Evolutionary conservation across 1,140 invertebrate genomes (phyloP), one percentile per base, ranked within the genome.

Genomic region (Ctenoplectra terminalis): DNA sequence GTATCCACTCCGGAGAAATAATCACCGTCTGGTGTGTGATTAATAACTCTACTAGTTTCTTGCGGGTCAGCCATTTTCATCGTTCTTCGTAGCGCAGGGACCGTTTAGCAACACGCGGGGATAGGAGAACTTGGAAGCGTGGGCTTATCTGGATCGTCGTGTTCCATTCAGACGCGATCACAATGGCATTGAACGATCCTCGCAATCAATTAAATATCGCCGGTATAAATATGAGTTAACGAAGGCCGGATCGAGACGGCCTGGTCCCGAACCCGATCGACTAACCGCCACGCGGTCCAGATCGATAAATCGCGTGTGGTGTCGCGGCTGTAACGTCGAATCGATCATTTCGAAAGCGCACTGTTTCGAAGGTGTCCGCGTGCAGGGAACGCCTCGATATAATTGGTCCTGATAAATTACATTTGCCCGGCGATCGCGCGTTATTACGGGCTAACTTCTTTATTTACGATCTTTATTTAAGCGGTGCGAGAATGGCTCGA

Each of bases 381-480:
- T 34, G 31, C 13, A 23, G 67, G 37, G 52, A 70, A 80, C 84
- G 67, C 46, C 69, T 52, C 40, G 50, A 48, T 74, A 76, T 85
- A 85, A 86, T 85, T 82, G 78, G 54, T 8, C 52, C 72, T 86
- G 78, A 77, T 86, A 86, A 82, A 86, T 86, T 81, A 85, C 58
- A 8, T 64, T 43, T 29, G 26, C 26, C 54, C 71, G 43, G n/a
- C 15, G 52, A 70, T 84, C 67, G 37, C 64, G 56, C 67, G 29
- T 61, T 81, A 81, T 74, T 74, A 80, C 48, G 17, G 11, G 50
- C 26, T 43, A 66, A 75, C 76, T 58, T 81, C 64, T 81, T 85
- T 85, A 86, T 86, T 85, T 86, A 76, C 67, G 60, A 67, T 69
- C 75, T 84, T 83, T 73, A 83, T 63, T 67, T 34, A 75, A 64